Percentiles rank a stretch among this genome's conserved stretches.
Evolutionary conservation across 2,797 vertebrate species (phyloP).

Genomic region (Macropodus opercularis): DNA sequence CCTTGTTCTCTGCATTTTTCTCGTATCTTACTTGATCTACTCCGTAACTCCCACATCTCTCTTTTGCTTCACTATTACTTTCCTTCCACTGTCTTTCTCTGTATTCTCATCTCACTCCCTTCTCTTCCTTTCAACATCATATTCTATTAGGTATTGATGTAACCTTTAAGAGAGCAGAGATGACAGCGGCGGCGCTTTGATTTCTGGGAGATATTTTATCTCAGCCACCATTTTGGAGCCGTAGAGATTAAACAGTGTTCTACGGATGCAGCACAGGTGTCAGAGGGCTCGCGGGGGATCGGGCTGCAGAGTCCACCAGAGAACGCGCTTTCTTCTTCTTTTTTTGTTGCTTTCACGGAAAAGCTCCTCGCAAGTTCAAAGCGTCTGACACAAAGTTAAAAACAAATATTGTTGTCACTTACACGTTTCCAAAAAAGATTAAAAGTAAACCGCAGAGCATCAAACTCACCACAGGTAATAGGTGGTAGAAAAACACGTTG

Average conservation of each 20-base stretch:
- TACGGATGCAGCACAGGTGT: slow-evolving; percentile 33
- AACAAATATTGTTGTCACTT: slow-evolving; percentile 14
- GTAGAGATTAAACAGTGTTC: slow-evolving; percentile 37
- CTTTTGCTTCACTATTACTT: slow-evolving; percentile 39
- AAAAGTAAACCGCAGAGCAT: background rate
- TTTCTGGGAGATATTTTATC: slow-evolving; percentile 55
- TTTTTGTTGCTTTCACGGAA: slow-evolving; percentile 25
- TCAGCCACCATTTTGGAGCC: slow-evolving; percentile 28
- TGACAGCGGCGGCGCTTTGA: slow-evolving; percentile 53
- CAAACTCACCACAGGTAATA: no score
- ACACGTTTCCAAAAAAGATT: no score
- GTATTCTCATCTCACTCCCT: slow-evolving; percentile 22
- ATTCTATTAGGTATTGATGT: slow-evolving; percentile 51
- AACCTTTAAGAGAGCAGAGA: slow-evolving; percentile 55
- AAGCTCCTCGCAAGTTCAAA: slow-evolving; percentile 38
- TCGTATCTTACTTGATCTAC: slow-evolving; percentile 31
- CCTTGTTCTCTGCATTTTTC: slow-evolving; percentile 12
- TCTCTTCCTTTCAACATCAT: slow-evolving; percentile 17
- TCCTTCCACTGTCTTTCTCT: slow-evolving; percentile 16
- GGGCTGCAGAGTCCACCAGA: slow-evolving; percentile 15
- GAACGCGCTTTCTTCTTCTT: background rate
- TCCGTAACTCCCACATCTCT: slow-evolving; percentile 30
- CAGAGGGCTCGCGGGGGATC: slow-evolving; percentile 31
- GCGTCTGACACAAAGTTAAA: slow-evolving; percentile 13
- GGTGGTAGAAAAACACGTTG: no score